phyloP scores from a whole-genome alignment of 2,888 invertebrate genomes.

The Clunio marinus region DNA sequence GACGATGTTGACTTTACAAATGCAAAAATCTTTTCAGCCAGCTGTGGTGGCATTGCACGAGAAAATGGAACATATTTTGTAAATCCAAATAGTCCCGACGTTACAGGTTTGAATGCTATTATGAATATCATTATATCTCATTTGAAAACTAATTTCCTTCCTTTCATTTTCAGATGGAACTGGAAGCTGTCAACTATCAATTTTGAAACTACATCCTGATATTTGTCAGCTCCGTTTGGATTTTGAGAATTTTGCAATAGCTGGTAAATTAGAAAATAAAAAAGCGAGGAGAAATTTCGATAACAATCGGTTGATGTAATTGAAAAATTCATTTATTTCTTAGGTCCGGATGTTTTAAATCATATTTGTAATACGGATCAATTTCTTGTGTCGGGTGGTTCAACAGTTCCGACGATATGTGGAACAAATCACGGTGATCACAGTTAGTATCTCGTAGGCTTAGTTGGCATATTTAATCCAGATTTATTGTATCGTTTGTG shows the following conservation, averaged over 20 bases:
- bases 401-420: slow-evolving; percentile 74
- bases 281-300: neutral
- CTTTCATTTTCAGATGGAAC: slow-evolving; percentile 52
- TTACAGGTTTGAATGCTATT: slow-evolving; percentile 38
- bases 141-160: neutral
- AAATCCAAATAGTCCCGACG: slow-evolving; percentile 71
- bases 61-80: slow-evolving; percentile 86
- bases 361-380: slow-evolving; percentile 80
- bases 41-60: slow-evolving; percentile 71
- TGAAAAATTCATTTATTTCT: neutral
- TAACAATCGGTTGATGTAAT: neutral
- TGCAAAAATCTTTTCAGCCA: slow-evolving; percentile 49
- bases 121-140: neutral
- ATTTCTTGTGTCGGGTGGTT: slow-evolving; percentile 78
- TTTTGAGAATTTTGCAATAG: slow-evolving; percentile 41
- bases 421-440: slow-evolving; percentile 77
- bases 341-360: slow-evolving; percentile 71
- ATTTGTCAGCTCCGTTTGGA: slow-evolving; percentile 76
- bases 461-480: neutral
- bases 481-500: neutral
- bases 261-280: slow-evolving; percentile 22
- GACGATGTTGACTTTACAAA: slow-evolving; percentile 6
- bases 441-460: slow-evolving; percentile 54
- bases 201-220: slow-evolving; percentile 70
- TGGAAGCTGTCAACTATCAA: slow-evolving; percentile 78